phyloP scores from a whole-genome alignment of 2,888 invertebrate genomes.

The Priocnemis perturbator region DNA sequence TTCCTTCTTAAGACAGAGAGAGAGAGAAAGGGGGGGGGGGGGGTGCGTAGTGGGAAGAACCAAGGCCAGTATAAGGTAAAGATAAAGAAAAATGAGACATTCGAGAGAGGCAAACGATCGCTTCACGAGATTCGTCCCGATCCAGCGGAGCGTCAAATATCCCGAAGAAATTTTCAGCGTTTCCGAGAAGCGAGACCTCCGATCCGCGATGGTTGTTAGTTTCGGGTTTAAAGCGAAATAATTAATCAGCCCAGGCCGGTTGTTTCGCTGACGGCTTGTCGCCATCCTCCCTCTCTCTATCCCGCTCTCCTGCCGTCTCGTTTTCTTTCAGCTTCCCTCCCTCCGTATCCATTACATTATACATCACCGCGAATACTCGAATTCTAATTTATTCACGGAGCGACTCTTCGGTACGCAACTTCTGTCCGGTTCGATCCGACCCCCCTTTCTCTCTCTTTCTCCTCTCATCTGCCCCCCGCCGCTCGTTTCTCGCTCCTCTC shows the following conservation, averaged over 20 bases:
- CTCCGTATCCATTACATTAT: conserved; percentile 71
- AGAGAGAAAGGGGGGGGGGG: conserved; percentile 21
- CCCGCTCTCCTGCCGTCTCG: not conserved
- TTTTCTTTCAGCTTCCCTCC: conserved; percentile 34
- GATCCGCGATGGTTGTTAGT: conserved; percentile 64
- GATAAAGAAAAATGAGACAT: too few relatives aligned
- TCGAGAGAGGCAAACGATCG: too few relatives aligned
- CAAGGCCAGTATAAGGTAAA: too few relatives aligned
- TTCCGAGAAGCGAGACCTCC: conserved; percentile 63
- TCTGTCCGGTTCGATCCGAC: conserved; percentile 44
- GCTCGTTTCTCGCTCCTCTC: conserved; percentile 37
- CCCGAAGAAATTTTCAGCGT: conserved; percentile 57
- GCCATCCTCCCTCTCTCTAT: conserved; percentile 25
- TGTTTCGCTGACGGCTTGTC: conserved; percentile 53
- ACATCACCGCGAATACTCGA: conserved; percentile 71
- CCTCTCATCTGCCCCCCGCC: conserved; percentile 40
- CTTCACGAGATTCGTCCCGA: conserved; percentile 6
- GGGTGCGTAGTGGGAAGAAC: too few relatives aligned
- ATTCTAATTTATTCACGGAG: conserved; percentile 73
- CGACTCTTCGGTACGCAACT: conserved; percentile 57
- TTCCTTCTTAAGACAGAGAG: too few relatives aligned
- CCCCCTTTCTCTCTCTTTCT: conserved; percentile 31
- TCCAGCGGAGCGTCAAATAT: conserved; percentile 59
- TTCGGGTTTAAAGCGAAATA: conserved; percentile 71
- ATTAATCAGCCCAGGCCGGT: conserved; percentile 68